phyloP scores from a whole-genome alignment of 2,888 invertebrate genomes.

The Brenthis ino region DNA sequence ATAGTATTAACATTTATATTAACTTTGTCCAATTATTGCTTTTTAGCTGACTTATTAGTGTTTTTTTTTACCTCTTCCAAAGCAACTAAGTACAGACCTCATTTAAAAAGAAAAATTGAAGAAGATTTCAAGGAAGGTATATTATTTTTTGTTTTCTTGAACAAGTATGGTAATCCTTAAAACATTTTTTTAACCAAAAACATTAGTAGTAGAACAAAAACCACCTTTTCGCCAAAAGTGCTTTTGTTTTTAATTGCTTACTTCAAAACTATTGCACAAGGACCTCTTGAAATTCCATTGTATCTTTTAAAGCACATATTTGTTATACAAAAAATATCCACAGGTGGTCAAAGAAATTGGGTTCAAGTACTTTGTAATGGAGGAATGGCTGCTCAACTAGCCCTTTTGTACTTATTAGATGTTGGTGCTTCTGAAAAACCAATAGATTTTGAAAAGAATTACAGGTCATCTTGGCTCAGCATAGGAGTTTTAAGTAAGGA shows the following conservation, averaged over 20 bases:
- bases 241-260: too few species aligned
- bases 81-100: constrained; percentile 88
- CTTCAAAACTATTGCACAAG: too few species aligned
- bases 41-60: constrained; percentile 86
- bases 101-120: constrained; percentile 87
- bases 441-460: constrained; percentile 88
- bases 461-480: constrained; percentile 91
- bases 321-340: constrained; percentile 36
- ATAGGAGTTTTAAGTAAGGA: constrained; percentile 87
- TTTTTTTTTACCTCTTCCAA: constrained; percentile 92
- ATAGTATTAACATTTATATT: constrained; percentile 88
- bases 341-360: constrained; percentile 94
- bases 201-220: too few species aligned
- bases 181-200: too few species aligned
- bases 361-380: constrained; percentile 94
- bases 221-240: too few species aligned
- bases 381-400: constrained; percentile 92
- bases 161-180: not conserved
- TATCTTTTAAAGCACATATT: not conserved
- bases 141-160: not conserved
- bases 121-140: constrained; percentile 90
- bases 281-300: not conserved
- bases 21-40: constrained; percentile 90
- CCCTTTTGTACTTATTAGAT: constrained; percentile 89
- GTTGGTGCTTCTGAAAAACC: constrained; percentile 89